These are phyloP conservation scores for Chaetodon trifascialis DNA, from an alignment of 2,113 vertebrate species.

Conservation along the genomic window DNA sequence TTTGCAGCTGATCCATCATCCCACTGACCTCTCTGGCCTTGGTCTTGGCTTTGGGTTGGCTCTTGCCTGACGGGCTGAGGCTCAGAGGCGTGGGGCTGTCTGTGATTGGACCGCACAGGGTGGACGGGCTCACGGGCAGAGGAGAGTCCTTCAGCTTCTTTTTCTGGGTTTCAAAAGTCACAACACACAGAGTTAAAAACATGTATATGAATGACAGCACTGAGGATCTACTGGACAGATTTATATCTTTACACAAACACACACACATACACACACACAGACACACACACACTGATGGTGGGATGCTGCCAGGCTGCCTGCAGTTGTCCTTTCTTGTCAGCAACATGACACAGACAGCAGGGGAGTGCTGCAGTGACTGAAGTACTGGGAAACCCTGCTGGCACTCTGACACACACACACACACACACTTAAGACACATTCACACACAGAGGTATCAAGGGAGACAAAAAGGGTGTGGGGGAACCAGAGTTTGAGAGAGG, in stretches of 20 bases:
- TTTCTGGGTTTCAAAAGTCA: conserved; percentile 83
- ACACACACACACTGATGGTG: conserved; percentile 28
- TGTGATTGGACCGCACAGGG: conserved; percentile 82
- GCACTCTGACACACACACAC: conserved; percentile 51
- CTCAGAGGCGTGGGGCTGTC: conserved; percentile 83
- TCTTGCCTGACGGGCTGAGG: conserved; percentile 86
- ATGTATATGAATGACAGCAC: conserved; percentile 15
- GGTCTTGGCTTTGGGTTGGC: conserved; percentile 86
- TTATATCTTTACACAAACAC: not conserved
- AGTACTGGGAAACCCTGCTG: conserved; percentile 74
- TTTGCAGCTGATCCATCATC: conserved; percentile 32
- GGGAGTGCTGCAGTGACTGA: conserved; percentile 77
- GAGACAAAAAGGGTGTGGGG: conserved; percentile 32
- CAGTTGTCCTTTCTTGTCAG: conserved; percentile 79
- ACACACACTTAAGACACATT: conserved; percentile 42
- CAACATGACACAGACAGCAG: conserved; percentile 77
- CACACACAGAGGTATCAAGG: conserved; percentile 33
- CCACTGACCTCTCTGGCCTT: conserved; percentile 90
- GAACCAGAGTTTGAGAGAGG: conserved; percentile 36
- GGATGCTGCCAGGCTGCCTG: conserved; percentile 69
- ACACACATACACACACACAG: conserved; percentile 8
- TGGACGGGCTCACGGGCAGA: conserved; percentile 83
- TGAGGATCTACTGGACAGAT: conserved; percentile 27
- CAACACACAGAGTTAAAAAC: conserved; percentile 38
- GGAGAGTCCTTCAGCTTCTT: conserved; percentile 91